Percentiles rank a stretch among this genome's conserved stretches.
phyloP scores from a whole-genome alignment of 2,113 vertebrate species.

The Nannospalax galili region DNA sequence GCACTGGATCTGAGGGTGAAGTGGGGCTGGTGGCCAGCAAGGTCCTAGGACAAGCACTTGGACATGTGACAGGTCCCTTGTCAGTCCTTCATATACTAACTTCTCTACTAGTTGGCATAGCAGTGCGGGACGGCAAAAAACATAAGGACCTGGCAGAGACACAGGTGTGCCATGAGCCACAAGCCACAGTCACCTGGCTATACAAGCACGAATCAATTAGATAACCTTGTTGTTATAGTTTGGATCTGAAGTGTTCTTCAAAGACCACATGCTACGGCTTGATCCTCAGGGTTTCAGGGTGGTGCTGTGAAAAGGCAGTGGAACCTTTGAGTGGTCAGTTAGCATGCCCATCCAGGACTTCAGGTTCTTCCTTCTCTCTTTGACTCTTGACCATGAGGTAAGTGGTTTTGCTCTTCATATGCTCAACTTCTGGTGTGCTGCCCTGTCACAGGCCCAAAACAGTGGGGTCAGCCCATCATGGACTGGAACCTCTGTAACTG shows the following conservation, averaged over 20 bases:
- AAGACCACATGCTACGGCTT: neutral
- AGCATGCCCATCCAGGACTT: neutral
- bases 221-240: neutral
- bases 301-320: neutral
- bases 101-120: neutral
- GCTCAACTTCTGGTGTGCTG: neutral
- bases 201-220: neutral
- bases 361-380: neutral
- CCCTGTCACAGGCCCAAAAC: neutral
- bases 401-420: neutral
- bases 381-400: neutral
- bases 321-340: neutral
- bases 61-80: neutral
- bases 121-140: neutral
- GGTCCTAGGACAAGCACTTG: neutral
- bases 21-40: too few relatives aligned
- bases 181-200: neutral
- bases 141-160: neutral
- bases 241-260: too few relatives aligned
- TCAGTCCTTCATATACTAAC: neutral
- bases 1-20: neutral
- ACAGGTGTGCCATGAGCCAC: fast-evolving
- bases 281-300: neutral
- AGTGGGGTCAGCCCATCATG: neutral
- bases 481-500: neutral